These are phyloP conservation scores for Bombus impatiens DNA, from an alignment of 1,140 invertebrate species.

Conservation along the genomic window DNA sequence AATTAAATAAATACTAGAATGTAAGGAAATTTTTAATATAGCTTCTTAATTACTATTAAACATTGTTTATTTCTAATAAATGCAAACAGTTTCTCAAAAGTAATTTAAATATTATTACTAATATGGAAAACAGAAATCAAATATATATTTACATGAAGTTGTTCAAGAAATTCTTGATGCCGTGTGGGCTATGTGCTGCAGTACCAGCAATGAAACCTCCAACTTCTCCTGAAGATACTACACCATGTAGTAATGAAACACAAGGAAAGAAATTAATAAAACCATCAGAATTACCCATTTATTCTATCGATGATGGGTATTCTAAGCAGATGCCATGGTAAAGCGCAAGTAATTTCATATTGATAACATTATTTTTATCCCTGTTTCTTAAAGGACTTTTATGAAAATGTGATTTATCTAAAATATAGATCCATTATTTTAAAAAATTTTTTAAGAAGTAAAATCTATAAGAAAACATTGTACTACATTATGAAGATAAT, in stretches of 20 bases:
- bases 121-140: slow-evolving; percentile 5
- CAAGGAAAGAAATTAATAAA: slow-evolving; percentile 69
- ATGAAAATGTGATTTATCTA: not conserved
- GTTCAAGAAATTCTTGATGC: slow-evolving; percentile 79
- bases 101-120: slow-evolving; percentile 16
- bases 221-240: slow-evolving; percentile 53
- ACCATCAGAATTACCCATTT: slow-evolving; percentile 79
- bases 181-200: slow-evolving; percentile 78
- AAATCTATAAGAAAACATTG: not conserved
- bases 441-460: no score
- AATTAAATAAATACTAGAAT: not conserved
- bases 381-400: not conserved
- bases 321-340: slow-evolving; percentile 74
- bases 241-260: slow-evolving; percentile 53
- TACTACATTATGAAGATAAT: slow-evolving; percentile 7
- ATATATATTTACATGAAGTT: slow-evolving; percentile 69
- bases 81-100: not conserved
- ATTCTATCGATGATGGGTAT: slow-evolving; percentile 69
- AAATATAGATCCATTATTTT: not conserved
- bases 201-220: slow-evolving; percentile 70
- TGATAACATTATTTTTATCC: slow-evolving; percentile 11
- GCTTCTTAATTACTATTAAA: not conserved
- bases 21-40: not conserved
- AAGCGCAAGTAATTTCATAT: slow-evolving; percentile 78
- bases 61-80: not conserved